Conservation (phyloP, 2,797 vertebrate genomes). For the Leuciscus waleckii region DNA sequence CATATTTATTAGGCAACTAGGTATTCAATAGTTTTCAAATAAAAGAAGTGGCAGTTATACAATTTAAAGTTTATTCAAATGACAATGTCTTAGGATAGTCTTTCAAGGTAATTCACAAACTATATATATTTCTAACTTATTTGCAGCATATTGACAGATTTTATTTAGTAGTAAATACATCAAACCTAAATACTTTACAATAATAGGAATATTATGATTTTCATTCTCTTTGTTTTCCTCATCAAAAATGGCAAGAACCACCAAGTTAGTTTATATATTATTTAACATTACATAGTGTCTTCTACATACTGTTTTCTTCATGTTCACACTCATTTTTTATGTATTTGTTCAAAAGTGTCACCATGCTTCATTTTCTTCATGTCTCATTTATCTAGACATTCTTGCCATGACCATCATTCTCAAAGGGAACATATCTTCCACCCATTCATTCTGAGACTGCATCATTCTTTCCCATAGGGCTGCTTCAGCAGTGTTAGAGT, state of each 20-base stretch:
- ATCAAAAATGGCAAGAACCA: not conserved
- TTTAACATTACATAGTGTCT: not conserved
- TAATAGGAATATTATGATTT: not conserved
- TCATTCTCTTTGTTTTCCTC: not conserved
- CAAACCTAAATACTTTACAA: slow-evolving; percentile 13
- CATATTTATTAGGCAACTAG: not conserved
- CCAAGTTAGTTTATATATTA: not conserved
- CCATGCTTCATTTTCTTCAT: not conserved
- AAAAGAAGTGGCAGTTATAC: not conserved
- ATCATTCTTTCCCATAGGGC: slow-evolving; percentile 91
- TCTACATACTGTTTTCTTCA: slow-evolving; percentile 1
- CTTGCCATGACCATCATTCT: slow-evolving; percentile 88
- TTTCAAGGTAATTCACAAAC: slow-evolving; percentile 1
- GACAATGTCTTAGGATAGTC: not conserved
- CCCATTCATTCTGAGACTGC: slow-evolving; percentile 84
- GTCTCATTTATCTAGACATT: slow-evolving; percentile 72
- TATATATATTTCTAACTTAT: not conserved
- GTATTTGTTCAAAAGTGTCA: slow-evolving; percentile 8
- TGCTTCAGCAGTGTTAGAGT: slow-evolving; percentile 87
- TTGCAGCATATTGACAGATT: not conserved
- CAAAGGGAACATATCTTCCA: slow-evolving; percentile 87
- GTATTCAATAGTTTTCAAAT: not conserved
- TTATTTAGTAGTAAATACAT: slow-evolving; percentile 1
- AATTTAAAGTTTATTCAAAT: slow-evolving; percentile 33
- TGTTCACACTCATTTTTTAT: not conserved